These are phyloP conservation scores for Polyergus mexicanus DNA, from an alignment of 1,140 invertebrate species.

Conservation along the genomic window DNA sequence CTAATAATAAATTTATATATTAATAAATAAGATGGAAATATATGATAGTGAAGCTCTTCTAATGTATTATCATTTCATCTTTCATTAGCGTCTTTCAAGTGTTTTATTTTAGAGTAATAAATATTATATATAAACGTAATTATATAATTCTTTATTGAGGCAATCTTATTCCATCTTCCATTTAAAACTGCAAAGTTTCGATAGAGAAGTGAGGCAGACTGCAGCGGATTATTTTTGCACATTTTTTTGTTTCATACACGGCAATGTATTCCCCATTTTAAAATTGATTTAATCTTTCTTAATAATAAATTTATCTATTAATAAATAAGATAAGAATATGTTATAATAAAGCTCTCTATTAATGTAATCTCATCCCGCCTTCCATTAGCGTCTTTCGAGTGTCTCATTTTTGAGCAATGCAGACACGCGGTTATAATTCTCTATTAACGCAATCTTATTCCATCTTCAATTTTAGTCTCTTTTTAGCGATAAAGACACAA, in stretches of 20 bases:
- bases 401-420: neutral
- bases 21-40: neutral
- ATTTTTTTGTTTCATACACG: neutral
- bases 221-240: slow-evolving; percentile 26
- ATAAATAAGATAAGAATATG: neutral
- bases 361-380: neutral
- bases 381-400: neutral
- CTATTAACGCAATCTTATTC: slow-evolving; percentile 1
- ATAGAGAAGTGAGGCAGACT: slow-evolving; percentile 19
- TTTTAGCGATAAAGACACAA: neutral
- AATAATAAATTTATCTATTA: neutral
- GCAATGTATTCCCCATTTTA: neutral
- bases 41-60: neutral
- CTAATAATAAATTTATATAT: neutral
- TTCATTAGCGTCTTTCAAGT: neutral
- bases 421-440: neutral
- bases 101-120: neutral
- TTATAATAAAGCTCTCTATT: neutral
- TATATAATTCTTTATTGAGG: slow-evolving; percentile 3
- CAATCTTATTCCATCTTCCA: neutral
- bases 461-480: neutral
- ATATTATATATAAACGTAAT: neutral
- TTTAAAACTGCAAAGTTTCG: slow-evolving; percentile 27
- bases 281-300: neutral
- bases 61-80: slow-evolving; percentile 1